A percentile compares a stretch with the other conserved stretches of the same genome.
These are phyloP conservation scores for Petrocephalus schoutedeni DNA, from an alignment of 2,797 vertebrate species.

Conservation along the genomic window DNA sequence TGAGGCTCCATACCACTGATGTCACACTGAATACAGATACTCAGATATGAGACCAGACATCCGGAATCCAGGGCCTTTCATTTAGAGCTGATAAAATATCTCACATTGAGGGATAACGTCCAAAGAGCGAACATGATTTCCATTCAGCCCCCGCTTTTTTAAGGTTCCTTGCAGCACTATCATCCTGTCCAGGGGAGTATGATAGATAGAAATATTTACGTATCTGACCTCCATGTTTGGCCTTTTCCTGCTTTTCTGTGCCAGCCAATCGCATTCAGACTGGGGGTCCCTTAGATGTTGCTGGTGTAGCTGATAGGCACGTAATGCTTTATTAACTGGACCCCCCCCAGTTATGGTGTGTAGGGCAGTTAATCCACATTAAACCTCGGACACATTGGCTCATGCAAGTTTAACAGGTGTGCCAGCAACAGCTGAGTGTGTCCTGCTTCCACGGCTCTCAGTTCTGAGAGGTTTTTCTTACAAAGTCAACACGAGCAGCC, in stretches of 20 bases:
- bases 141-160: background rate
- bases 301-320: background rate
- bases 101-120: background rate
- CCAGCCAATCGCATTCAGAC: background rate
- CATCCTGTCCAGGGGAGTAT: background rate
- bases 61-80: background rate
- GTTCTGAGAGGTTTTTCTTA: background rate
- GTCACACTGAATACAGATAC: background rate
- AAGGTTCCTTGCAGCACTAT: background rate
- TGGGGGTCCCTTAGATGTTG: too few relatives aligned
- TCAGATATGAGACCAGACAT: background rate
- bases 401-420: background rate
- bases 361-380: conserved; percentile 5
- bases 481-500: background rate
- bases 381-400: background rate
- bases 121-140: background rate
- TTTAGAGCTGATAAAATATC: background rate
- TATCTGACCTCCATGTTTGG: background rate
- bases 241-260: background rate
- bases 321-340: background rate
- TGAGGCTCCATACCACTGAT: background rate
- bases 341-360: background rate
- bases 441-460: background rate
- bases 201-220: background rate
- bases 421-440: background rate